Percentiles rank a stretch among this genome's conserved stretches.
These are phyloP conservation scores for Scarus forsteni DNA, from an alignment of 2,797 vertebrate species.

Conservation along the genomic window DNA sequence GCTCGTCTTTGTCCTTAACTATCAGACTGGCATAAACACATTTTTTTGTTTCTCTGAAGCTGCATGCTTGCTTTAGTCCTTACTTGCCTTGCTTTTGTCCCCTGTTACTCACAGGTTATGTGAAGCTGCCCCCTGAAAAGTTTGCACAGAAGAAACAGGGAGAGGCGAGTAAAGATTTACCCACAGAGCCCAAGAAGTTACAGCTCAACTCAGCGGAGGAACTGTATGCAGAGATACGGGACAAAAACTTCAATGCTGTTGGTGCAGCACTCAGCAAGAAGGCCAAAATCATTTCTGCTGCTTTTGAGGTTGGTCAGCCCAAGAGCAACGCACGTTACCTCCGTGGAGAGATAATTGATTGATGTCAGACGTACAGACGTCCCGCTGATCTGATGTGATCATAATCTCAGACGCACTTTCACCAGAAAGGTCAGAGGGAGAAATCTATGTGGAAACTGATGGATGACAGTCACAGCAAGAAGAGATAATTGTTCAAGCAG, in stretches of 20 bases:
- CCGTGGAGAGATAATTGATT: not conserved
- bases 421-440: slow-evolving; percentile 30
- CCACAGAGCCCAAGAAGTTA: slow-evolving; percentile 95
- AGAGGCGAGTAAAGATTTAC: slow-evolving; percentile 93
- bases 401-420: slow-evolving; percentile 46
- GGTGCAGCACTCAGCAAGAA: slow-evolving; percentile 98
- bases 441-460: slow-evolving; percentile 38
- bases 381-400: slow-evolving; percentile 30
- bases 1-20: not conserved
- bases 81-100: slow-evolving; percentile 6
- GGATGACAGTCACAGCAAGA: slow-evolving; percentile 35
- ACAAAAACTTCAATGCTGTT: slow-evolving; percentile 98
- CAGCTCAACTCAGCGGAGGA: slow-evolving; percentile 98
- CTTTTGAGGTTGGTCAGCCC: slow-evolving; percentile 95
- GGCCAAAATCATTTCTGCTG: slow-evolving; percentile 97
- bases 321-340: not conserved
- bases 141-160: slow-evolving; percentile 96
- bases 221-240: slow-evolving; percentile 95
- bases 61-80: not conserved
- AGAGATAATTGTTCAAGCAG: slow-evolving; percentile 22
- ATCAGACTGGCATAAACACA: not conserved
- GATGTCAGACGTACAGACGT: slow-evolving; percentile 29
- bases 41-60: too few species aligned
- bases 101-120: slow-evolving; percentile 85
- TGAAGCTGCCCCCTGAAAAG: slow-evolving; percentile 97